Base-by-base conservation (phyloP, 2,888 invertebrate species). In the Watsonalla cultraria region DNA sequence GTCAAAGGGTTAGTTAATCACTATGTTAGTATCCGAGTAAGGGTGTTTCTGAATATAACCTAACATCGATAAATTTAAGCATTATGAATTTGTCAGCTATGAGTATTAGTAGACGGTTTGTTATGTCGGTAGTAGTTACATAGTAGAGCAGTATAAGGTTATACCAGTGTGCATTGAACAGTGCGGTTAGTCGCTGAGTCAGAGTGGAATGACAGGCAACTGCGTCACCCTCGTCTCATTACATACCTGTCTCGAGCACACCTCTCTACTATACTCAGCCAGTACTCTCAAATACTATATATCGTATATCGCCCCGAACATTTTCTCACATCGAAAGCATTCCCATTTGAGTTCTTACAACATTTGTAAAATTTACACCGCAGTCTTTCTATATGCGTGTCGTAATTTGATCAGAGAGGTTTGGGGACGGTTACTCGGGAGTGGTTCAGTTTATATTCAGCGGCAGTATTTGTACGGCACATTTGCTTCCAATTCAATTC, bases 401-500 rank as follows among this genome's bases (percentile, higher is more conserved):
- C 61, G 72, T 74, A 74, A 80, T 81, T 79, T 78, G 78, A 80
- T 81, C 75, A 72, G 70, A 66, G 61, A 71, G 70, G 70, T 74
- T 76, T 68, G 61, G 64, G 66, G 70, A 66, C 70, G 74, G 68
- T 72, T 74, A 71, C 75, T 78, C 62, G 74, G 70, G 74, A 82
- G 78, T 74, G 79, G 80, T 81, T 83, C 80, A 76, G 82, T 84
- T 84, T 86, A 86, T 84, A 84, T 85, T 82, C 84, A 82, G 74
- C 74, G 83, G 76, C 76, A 78, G 78, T 81, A 75, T 82, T 74
- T 76, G 78, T 78, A 83, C 82, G 87, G 84, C 78, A 86, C 85
- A 86, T 88, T 89, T 89, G 81, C 82, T 86, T 84, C 81, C 86
- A 87, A 89, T 88, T 88, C 85, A 86, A 88, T 87, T 85, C 85